Conservation (phyloP, 1,140 invertebrate species). For the Piezodorus guildinii region DNA sequence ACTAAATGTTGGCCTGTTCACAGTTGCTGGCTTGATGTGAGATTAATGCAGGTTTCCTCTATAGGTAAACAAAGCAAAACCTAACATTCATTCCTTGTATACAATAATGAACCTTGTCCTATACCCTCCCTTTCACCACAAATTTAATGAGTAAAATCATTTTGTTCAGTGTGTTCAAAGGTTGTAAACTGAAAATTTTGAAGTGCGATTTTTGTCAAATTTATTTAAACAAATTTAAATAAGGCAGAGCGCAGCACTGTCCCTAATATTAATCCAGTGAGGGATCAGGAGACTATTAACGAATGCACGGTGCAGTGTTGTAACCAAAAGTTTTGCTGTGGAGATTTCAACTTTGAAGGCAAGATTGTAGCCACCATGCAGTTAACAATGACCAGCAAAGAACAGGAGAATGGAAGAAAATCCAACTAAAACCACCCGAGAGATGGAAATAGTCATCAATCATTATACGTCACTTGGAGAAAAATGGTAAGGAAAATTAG, state of each 20-base stretch:
- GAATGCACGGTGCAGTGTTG: too few relatives aligned
- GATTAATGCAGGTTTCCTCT: too few relatives aligned
- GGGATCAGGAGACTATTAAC: background rate
- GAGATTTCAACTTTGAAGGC: too few relatives aligned
- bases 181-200: too few relatives aligned
- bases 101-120: slow-evolving; percentile 13
- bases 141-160: too few relatives aligned
- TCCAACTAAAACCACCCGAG: background rate
- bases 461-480: background rate
- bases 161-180: too few relatives aligned
- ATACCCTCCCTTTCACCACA: background rate
- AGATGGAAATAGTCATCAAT: background rate
- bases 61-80: background rate
- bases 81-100: slow-evolving; percentile 10
- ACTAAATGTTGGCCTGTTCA: too few relatives aligned
- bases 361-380: too few relatives aligned
- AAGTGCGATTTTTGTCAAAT: too few relatives aligned
- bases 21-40: too few relatives aligned
- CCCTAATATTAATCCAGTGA: background rate
- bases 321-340: too few relatives aligned
- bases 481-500: background rate
- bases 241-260: slow-evolving; percentile 20
- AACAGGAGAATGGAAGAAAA: background rate
- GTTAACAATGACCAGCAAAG: too few relatives aligned
- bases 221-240: background rate